Conservation (phyloP, 2,113 vertebrate species). For the Heteronetta atricapilla region DNA sequence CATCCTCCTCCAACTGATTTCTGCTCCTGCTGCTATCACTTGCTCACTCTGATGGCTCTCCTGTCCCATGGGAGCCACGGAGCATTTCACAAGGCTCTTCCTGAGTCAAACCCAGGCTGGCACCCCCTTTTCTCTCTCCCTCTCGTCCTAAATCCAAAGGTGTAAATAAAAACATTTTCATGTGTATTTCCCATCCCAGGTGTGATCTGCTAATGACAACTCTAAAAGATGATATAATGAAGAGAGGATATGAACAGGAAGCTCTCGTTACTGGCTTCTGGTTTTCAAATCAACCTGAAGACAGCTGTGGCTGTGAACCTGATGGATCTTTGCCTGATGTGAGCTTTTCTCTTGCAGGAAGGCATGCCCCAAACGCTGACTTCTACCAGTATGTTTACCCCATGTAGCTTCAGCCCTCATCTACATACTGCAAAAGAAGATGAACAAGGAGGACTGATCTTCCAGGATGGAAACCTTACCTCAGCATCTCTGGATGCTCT, state of each 20-base stretch:
- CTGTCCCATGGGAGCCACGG: neutral
- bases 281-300: neutral
- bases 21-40: neutral
- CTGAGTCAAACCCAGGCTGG: neutral
- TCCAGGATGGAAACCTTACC: conserved; percentile 84
- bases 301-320: neutral
- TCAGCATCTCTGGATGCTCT: conserved; percentile 92
- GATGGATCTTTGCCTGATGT: neutral
- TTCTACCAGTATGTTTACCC: conserved; percentile 88
- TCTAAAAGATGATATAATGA: neutral
- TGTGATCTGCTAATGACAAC: neutral
- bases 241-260: neutral
- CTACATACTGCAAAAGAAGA: conserved; percentile 81
- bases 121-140: neutral
- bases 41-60: rapidly evolving
- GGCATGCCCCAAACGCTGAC: conserved; percentile 90
- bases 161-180: neutral
- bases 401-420: conserved; percentile 84
- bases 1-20: neutral
- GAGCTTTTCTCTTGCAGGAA: conserved; percentile 68
- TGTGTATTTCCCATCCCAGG: neutral
- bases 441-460: conserved; percentile 81
- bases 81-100: neutral
- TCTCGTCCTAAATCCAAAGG: neutral
- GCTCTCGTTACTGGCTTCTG: neutral